Base-by-base conservation (phyloP, 2,113 vertebrate species). In the Erythrocercus mccallii region DNA sequence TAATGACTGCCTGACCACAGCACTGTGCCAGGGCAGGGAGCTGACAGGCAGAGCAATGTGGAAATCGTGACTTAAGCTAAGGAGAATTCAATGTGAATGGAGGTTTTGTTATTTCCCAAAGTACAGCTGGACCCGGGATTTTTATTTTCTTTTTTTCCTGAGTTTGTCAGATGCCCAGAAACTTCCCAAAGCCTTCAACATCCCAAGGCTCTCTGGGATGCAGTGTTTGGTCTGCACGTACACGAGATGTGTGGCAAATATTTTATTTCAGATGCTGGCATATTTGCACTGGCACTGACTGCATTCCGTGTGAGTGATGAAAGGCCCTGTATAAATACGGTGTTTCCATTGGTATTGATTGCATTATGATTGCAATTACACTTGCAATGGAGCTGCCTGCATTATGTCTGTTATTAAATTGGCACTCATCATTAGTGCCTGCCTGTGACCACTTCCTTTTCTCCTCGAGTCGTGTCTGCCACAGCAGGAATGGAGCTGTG, bases 321-420 rank as follows among this genome's bases (percentile, higher is more conserved):
- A 96, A 96, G 96, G 93, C 85, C 91, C 93, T 96, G 95, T 97
- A 96, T 94, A 97, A 97, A 96, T 97, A 97, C 4, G 62, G 87
- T 95, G 93, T 95, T 97, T 96, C 90, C 96, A 88, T 54, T 44
- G 60, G 66, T 95, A 86, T 97, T 85, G 95, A 95, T 96, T 74
- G 85, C 85, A 88, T 95, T 95, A 86, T 54, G 92, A 95, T 74
- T 86, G 93, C 94, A 90, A 88, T 96, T 96, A 72, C 85, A 16
- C 60, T 91, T 95, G 93, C 95, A 82, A 4, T 18, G 93, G 88
- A 65, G 87, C 95, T 54, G 90, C 58, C 84, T 91, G 87, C 53
- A 57, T 85, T 61, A 38, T 11, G 10, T 14, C 74, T 80, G 79
- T 73, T 54, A 21, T 93, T 88, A 77, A 20, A 70, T 44, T 79